Percentiles rank a stretch among this genome's conserved stretches.
Conservation (phyloP, 2,888 invertebrate genomes). For the Drosophila diplacantha region DNA sequence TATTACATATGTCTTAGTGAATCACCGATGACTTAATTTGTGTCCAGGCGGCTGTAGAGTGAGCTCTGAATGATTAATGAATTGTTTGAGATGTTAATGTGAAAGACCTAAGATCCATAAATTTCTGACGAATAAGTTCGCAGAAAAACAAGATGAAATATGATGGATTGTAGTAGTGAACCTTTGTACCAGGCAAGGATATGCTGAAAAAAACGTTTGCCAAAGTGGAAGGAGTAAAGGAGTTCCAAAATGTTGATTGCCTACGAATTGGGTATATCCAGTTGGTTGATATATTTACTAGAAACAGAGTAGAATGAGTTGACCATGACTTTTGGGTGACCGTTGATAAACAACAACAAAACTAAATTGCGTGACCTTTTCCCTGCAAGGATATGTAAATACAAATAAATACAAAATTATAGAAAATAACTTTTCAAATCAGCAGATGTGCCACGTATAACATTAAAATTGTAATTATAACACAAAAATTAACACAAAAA, state of each 20-base stretch:
- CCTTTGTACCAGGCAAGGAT: conserved; percentile 1
- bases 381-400: background rate
- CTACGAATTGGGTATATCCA: background rate
- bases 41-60: background rate
- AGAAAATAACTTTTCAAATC: background rate
- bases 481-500: background rate
- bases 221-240: background rate
- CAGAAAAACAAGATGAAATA: background rate
- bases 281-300: background rate
- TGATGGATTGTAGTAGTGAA: background rate
- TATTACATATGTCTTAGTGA: background rate
- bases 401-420: background rate
- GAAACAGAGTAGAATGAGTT: background rate
- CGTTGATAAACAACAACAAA: conserved; percentile 1
- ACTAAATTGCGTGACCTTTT: background rate
- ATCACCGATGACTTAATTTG: conserved; percentile 2
- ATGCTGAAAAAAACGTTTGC: background rate
- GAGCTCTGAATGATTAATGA: background rate
- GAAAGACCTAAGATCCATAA: background rate
- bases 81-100: background rate
- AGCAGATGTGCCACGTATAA: background rate
- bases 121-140: conserved; percentile 3
- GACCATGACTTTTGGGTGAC: conserved; percentile 9
- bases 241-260: background rate
- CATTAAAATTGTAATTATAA: background rate